Evolutionary conservation across 2,888 invertebrate species (phyloP), one percentile per base, ranked within the genome.

Genomic region (Harpalus rufipes): DNA sequence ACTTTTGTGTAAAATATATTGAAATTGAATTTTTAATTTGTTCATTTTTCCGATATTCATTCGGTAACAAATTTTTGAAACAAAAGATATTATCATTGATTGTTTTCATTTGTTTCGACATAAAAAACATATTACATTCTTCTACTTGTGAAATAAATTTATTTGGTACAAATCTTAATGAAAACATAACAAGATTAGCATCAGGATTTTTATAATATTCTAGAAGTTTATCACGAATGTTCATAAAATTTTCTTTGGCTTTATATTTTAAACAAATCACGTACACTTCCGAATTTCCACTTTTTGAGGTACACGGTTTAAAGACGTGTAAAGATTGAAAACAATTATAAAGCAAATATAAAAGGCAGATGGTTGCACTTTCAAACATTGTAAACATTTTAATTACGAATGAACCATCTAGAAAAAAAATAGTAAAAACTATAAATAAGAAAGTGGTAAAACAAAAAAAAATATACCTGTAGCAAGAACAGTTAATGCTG

Each of bases 221-320:
- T 87, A 91, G 90, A 0, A 95, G 89, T 0, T 86, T 72, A 3
- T 87, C 81, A 89, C 89, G 90, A 41, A 90, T 85, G 12, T 84
- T 72, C 25, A 89, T 58, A 14, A 87, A 56, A n/a, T 82, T 14
- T 6, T 91, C 87, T 12, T 87, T 88, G 1, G 94, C 94, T 87
- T 92, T 92, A 88, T 93, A 96, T 21, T 92, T 92, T 32, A 94
- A 89, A 88, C 96, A 96, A 39, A 98, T 92, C 0, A 97, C 93
- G 89, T 99, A 99, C 0, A 96, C 94, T 91, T 99, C 99, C 0
- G 98, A 98, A 91, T 99, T 99, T 7, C 98, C 98, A 89, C 96
- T 95, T 89, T 97, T 97, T n/a, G 98, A 98, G 0, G 97, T 96
- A 0, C 94, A 95, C 0, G 99, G 98, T 90, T 99, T 99, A 89